A percentile compares a stretch with the other conserved stretches of the same genome.
Evolutionary conservation across 2,888 invertebrate genomes (phyloP).

Genomic region (Athrips mouffetella): DNA sequence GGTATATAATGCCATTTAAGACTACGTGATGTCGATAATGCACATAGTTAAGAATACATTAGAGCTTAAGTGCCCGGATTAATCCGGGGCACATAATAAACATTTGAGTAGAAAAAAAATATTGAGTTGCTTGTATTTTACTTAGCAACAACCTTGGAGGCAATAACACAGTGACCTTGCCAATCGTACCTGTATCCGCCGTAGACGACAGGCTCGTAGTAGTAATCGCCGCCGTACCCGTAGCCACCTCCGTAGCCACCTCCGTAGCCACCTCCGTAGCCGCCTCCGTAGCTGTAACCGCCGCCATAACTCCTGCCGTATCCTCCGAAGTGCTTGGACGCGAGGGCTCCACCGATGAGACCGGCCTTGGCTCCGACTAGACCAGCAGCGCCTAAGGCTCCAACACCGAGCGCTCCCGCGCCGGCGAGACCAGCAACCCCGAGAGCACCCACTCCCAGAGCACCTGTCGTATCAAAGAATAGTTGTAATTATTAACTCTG

Average conservation of each 20-base stretch:
- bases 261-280: conserved; percentile 29
- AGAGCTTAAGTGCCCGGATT: too few relatives aligned
- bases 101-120: too few relatives aligned
- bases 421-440: conserved; percentile 44
- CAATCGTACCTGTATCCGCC: background rate
- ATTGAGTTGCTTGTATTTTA: too few relatives aligned
- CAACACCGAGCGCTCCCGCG: conserved; percentile 47
- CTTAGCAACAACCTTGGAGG: too few relatives aligned
- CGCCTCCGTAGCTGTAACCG: conserved; percentile 21
- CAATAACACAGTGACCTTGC: too few relatives aligned
- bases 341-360: conserved; percentile 58
- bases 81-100: too few relatives aligned
- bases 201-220: conserved; percentile 13
- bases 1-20: too few relatives aligned
- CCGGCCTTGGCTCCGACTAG: conserved; percentile 54
- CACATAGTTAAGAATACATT: too few relatives aligned
- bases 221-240: conserved; percentile 35
- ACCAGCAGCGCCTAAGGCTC: conserved; percentile 56
- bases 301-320: conserved; percentile 39
- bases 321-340: conserved; percentile 39
- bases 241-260: conserved; percentile 35
- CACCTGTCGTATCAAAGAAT: background rate
- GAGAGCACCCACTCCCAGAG: conserved; percentile 35
- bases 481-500: too few relatives aligned
- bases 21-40: too few relatives aligned